These are phyloP conservation scores for Parnassius glacialis DNA, from an alignment of 2,888 invertebrate genomes.

Conservation along the genomic window DNA sequence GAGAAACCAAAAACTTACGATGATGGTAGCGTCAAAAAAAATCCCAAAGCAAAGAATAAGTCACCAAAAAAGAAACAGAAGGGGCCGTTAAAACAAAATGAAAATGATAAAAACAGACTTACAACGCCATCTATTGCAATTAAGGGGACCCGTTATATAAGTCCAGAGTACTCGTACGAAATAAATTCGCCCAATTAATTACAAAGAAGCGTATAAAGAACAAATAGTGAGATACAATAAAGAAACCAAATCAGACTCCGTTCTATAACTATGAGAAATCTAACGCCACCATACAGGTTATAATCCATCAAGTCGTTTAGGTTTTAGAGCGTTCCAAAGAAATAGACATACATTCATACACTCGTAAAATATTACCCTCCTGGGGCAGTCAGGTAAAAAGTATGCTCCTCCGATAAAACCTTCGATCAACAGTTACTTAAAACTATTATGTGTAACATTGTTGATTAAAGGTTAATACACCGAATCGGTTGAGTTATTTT, in stretches of 20 bases:
- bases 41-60: constrained; percentile 38
- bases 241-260: constrained; percentile 59
- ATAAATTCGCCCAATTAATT: constrained; percentile 65
- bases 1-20: constrained; percentile 59
- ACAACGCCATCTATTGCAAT: constrained; percentile 46
- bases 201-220: constrained; percentile 64
- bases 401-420: no score
- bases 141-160: constrained; percentile 46
- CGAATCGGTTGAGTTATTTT: no score
- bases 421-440: no score
- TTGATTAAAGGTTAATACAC: no score
- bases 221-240: constrained; percentile 65
- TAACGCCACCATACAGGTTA: no score
- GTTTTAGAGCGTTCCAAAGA: no score
- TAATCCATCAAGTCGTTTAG: no score
- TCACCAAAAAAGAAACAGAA: constrained; percentile 40
- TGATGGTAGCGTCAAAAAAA: constrained; percentile 43
- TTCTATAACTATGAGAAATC: constrained; percentile 22
- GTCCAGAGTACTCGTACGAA: constrained; percentile 63
- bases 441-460: no score
- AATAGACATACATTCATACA: no score
- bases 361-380: no score
- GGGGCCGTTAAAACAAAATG: constrained; percentile 41
- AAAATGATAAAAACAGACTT: constrained; percentile 44
- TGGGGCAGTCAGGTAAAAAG: no score